phyloP scores from a whole-genome alignment of 2,888 invertebrate species.

The Apotomis turbidana region DNA sequence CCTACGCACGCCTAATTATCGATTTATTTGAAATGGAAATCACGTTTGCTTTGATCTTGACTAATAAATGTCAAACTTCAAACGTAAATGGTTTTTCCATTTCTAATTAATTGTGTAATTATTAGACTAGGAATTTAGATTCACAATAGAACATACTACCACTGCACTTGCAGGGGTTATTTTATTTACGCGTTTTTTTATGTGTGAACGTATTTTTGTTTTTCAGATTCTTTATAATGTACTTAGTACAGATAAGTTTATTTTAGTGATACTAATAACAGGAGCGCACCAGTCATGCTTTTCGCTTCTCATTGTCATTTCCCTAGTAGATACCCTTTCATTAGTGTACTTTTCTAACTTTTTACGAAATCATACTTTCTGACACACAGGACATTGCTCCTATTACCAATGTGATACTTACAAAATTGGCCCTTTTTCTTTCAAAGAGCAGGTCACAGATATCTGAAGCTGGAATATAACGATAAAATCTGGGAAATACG shows the following conservation, averaged over 20 bases:
- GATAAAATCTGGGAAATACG: background rate
- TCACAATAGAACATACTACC: background rate
- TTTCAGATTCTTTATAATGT: constrained; percentile 1
- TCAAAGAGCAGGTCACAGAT: too few species aligned
- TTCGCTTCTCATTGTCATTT: constrained; percentile 50
- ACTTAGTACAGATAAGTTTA: background rate
- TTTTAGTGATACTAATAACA: constrained; percentile 6
- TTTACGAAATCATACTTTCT: background rate
- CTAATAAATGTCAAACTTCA: background rate
- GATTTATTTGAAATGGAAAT: background rate
- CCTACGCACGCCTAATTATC: background rate
- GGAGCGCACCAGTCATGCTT: constrained; percentile 46
- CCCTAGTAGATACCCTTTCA: constrained; percentile 27
- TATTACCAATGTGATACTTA: background rate
- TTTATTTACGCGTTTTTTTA: background rate
- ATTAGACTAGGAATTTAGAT: constrained; percentile 16
- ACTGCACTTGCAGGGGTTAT: background rate
- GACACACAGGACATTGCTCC: too few species aligned
- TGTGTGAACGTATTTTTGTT: background rate
- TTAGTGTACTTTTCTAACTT: constrained; percentile 26
- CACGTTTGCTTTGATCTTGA: background rate
- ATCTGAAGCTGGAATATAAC: too few species aligned
- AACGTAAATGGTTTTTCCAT: background rate
- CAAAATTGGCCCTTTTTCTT: too few species aligned
- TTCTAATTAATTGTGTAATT: background rate